Evolutionary conservation across 2,113 vertebrate species (phyloP).

Genomic region (Hippopotamus amphibius): DNA sequence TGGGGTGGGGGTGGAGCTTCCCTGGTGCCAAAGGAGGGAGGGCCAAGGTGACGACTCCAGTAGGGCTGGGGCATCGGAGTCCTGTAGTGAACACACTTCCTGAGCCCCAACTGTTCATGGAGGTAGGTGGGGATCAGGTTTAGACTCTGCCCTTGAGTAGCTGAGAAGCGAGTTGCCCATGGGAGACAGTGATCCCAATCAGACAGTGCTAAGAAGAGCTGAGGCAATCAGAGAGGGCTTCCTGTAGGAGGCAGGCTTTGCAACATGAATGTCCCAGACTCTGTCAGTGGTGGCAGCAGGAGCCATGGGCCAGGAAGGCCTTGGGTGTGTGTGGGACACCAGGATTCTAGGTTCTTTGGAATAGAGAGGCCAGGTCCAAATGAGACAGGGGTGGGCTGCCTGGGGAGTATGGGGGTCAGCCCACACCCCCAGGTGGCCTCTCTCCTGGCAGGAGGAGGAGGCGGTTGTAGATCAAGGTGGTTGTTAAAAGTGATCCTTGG

Average conservation of each 20-base stretch:
- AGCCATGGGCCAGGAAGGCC: not conserved
- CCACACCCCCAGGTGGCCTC: not conserved
- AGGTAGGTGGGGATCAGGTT: not conserved
- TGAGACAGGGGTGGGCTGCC: not conserved
- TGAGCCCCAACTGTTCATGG: not conserved
- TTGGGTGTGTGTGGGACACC: not conserved
- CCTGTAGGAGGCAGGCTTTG: not conserved
- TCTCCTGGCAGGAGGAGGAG: not conserved
- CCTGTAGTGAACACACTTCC: not conserved
- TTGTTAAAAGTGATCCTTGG: not conserved
- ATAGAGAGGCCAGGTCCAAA: not conserved
- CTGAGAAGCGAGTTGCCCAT: not conserved
- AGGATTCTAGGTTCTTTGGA: not conserved
- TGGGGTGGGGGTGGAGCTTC: not conserved
- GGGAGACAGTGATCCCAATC: not conserved
- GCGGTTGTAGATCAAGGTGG: not conserved
- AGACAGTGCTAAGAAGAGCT: not conserved
- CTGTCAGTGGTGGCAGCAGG: not conserved
- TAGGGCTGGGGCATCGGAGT: not conserved
- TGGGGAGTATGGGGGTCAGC: not conserved
- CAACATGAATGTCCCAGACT: not conserved
- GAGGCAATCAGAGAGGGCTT: not conserved
- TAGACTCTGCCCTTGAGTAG: too few species aligned
- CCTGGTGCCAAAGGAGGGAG: not conserved
- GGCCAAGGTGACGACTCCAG: not conserved